Evolutionary conservation across 2,888 invertebrate species (phyloP).

Genomic region (Prosapia bicincta): DNA sequence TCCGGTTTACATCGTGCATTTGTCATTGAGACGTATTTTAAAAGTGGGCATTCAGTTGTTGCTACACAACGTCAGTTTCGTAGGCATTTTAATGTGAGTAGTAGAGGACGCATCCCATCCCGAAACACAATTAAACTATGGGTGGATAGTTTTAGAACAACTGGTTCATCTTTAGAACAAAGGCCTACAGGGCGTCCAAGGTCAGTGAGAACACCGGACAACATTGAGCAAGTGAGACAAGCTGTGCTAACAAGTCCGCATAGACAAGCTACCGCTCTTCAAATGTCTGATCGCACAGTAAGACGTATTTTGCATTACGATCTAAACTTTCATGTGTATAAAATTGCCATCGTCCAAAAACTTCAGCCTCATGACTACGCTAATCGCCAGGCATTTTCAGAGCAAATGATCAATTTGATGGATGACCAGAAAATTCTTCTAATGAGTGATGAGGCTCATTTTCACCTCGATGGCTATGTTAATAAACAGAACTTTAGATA

Average conservation of each 20-base stretch:
- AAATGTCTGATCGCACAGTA: background rate
- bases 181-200: background rate
- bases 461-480: slow-evolving; percentile 35
- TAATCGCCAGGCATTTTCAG: slow-evolving; percentile 2
- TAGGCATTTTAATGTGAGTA: background rate
- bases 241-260: background rate
- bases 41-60: background rate
- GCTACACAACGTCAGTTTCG: background rate
- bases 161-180: slow-evolving; percentile 4
- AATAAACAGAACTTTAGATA: slow-evolving; percentile 36
- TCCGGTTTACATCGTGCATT: background rate
- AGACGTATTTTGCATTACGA: slow-evolving; percentile 6
- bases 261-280: background rate
- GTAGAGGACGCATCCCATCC: background rate
- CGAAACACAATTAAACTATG: background rate
- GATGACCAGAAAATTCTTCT: slow-evolving; percentile 18
- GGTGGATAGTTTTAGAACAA: slow-evolving; percentile 8
- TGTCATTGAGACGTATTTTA: background rate
- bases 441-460: slow-evolving; percentile 38
- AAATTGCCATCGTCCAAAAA: slow-evolving; percentile 4
- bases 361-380: slow-evolving; percentile 4
- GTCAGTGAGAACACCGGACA: slow-evolving; percentile 5
- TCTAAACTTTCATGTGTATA: slow-evolving; percentile 11
- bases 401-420: slow-evolving; percentile 13
- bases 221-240: slow-evolving; percentile 14